A percentile compares a stretch with the other conserved stretches of the same genome.
Conservation (phyloP, 2,888 invertebrate genomes). For the Omphaloscelis lunosa region DNA sequence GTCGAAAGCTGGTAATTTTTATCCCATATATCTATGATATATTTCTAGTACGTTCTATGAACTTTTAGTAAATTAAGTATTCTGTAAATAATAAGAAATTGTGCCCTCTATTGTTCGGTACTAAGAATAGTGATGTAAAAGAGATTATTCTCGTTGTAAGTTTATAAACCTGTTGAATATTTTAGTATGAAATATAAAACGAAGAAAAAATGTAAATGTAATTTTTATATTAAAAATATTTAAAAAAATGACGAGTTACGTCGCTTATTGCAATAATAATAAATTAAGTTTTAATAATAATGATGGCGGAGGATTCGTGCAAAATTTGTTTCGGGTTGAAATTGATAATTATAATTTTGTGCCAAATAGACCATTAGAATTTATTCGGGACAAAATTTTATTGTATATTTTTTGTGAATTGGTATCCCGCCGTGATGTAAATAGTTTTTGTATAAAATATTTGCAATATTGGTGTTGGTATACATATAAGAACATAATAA, state of each 20-base stretch:
- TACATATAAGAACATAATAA: slow-evolving; percentile 57
- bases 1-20: slow-evolving; percentile 93
- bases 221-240: slow-evolving; percentile 69
- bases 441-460: slow-evolving; percentile 71
- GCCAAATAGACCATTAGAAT: slow-evolving; percentile 87
- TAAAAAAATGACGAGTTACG: slow-evolving; percentile 75
- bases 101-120: slow-evolving; percentile 63
- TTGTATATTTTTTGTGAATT: slow-evolving; percentile 72
- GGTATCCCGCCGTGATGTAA: slow-evolving; percentile 81
- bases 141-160: slow-evolving; percentile 74
- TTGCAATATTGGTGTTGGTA: slow-evolving; percentile 82
- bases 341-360: slow-evolving; percentile 83
- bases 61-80: slow-evolving; percentile 90
- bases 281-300: slow-evolving; percentile 68
- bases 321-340: slow-evolving; percentile 62
- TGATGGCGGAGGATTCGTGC: slow-evolving; percentile 64
- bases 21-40: slow-evolving; percentile 99
- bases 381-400: slow-evolving; percentile 88
- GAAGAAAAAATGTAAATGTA: slow-evolving; percentile 60
- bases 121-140: slow-evolving; percentile 71
- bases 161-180: slow-evolving; percentile 65
- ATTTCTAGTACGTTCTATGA: slow-evolving; percentile 99
- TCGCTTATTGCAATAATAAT: slow-evolving; percentile 71
- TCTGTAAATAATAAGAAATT: slow-evolving; percentile 79
- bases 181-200: slow-evolving; percentile 65